Evolutionary conservation across 2,797 vertebrate genomes (phyloP), one percentile per base, ranked within the genome.

Genomic region (Eidolon dupreanum): DNA sequence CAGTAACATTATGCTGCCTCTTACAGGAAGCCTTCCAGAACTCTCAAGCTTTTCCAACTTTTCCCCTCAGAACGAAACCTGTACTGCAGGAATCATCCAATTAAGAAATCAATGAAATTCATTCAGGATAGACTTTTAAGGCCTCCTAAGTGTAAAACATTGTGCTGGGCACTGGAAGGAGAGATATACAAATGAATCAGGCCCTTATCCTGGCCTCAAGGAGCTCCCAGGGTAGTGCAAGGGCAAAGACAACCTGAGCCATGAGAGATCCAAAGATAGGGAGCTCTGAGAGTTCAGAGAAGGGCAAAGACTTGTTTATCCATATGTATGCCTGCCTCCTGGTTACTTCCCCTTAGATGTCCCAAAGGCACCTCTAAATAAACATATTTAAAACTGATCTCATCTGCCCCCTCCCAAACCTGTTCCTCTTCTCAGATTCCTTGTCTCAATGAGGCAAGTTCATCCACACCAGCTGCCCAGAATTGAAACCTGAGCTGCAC

Each of bases 341-440:
- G 87, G 96, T 87, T 96, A 96, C 85, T 55, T 82, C 57, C 82
- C 74, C 78, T 94, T 93, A 89, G 78, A 88, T 74, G n/a, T 95
- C 75, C 93, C 92, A 96, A 93, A 86, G 86, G 88, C 82, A 96
- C 65, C 53, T 96, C 33, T 43, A 95, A 90, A 66, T 88, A 94
- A 94, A 95, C 79, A 87, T 96, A 96, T 95, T 97, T 97, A 94
- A 97, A 94, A 90, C 74, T 97, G 83, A 96, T 95, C 87, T 96
- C 87, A 93, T 86, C 84, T 89, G 33, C 81, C 71, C 87, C 63
- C 63, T 96, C 85, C 89, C 93, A 95, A 95, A 96, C 77, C 91
- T 95, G 91, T 94, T 95, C 90, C 73, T 92, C 90, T 87, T 94
- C 94, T 97, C 96, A 92, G 88, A 96, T 96, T 96, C 88, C 84